Evolutionary conservation across 2,113 vertebrate species (phyloP), one percentile per base, ranked within the genome.

Genomic region (Rhegmatorhina hoffmannsi): DNA sequence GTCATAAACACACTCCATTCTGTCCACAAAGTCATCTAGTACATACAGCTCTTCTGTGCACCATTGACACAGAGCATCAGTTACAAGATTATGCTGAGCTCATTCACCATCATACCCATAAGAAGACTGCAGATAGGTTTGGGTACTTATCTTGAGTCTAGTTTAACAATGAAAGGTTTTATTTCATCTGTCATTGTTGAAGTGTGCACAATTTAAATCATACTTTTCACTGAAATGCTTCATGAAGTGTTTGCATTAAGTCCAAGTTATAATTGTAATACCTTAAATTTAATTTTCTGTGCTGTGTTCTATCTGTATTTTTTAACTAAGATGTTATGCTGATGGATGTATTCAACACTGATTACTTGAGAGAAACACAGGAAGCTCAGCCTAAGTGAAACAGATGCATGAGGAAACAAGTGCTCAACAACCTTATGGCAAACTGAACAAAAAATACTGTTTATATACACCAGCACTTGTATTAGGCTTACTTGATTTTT

Each of bases 231-330:
- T 87, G 55, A 78, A 83, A 63, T 43, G 20, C 47, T 90, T 90
- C 64, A 91, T 36, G 49, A 89, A 80, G 84, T 79, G 58, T 94
- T 83, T 58, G 43, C 80, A 73, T 87, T 91, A 89, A 66, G 33
- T 44, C n/a, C 58, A 90, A 92, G 75, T 74, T 89, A 63, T 14
- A 47, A 64, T 40, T 82, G 26, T 7, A 62, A 49, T 36, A 67
- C 17, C 23, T 85, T 24, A 49, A 60, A 90, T 85, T 38, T 50
- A 34, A 86, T 84, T 95, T 79, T 87, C 53, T 84, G 44, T 69
- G 44, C 89, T 82, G 64, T 68, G 75, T 69, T 64, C 69, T 3
- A 33, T 17, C 17, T 58, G 18, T 66, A 84, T 64, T 86, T 94
- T 97, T 80, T 69, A 95, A 89, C 25, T 26, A 40, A 58, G 31